phyloP scores from a whole-genome alignment of 2,113 vertebrate genomes.

The Hippocampus guttulatus region DNA sequence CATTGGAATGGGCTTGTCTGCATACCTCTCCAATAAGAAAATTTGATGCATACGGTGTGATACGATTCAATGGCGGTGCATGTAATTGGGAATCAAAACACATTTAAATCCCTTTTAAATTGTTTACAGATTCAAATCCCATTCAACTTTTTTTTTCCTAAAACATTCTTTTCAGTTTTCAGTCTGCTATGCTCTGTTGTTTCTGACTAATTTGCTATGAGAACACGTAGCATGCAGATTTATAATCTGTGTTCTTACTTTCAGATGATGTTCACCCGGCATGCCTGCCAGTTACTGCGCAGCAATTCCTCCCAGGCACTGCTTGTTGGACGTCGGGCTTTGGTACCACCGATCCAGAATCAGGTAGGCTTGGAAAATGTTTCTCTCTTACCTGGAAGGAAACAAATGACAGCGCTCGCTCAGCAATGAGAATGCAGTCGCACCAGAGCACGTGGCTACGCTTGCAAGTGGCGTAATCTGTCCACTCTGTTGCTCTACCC shows the following conservation, averaged over 20 bases:
- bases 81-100: too few relatives aligned
- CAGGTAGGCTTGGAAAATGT: slow-evolving; percentile 39
- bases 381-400: background rate
- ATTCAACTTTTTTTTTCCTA: too few relatives aligned
- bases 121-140: too few relatives aligned
- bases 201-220: background rate
- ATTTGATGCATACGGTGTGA: too few relatives aligned
- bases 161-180: background rate
- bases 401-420: background rate
- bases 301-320: slow-evolving; percentile 68
- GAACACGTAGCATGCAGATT: background rate
- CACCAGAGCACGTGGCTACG: background rate
- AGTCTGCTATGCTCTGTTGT: background rate
- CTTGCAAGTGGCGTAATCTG: background rate
- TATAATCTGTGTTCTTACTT: slow-evolving; percentile 15
- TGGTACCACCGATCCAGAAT: slow-evolving; percentile 65
- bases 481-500: background rate
- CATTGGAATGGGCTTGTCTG: too few relatives aligned
- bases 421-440: background rate
- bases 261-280: slow-evolving; percentile 79
- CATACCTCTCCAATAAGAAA: too few relatives aligned
- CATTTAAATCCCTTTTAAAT: too few relatives aligned
- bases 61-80: too few relatives aligned
- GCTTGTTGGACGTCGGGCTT: slow-evolving; percentile 86
- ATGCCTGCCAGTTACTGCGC: slow-evolving; percentile 78